Base-by-base conservation (phyloP, 2,797 vertebrate genomes). In the Micropoecilia bifurca region DNA sequence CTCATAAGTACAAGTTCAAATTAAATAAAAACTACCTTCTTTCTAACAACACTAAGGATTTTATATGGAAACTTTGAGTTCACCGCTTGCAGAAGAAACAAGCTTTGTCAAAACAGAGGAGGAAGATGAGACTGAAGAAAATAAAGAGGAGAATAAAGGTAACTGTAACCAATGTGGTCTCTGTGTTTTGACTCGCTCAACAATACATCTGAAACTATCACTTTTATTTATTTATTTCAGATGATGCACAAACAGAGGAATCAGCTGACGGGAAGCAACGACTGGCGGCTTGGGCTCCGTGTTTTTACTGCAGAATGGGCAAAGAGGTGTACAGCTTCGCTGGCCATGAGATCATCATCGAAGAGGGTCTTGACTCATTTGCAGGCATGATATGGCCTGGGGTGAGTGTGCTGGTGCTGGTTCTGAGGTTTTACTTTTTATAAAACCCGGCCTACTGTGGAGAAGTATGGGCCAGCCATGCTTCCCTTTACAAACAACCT, bases 361-460 rank as follows among this genome's bases (percentile, higher is more conserved):
- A 95, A 45, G 96, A 97, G 76, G 97, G 95, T 28, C 92, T 98
- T 25, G 97, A 99, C 82, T 95, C 95, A 33, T 96, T 87, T 0
- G 97, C 96, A 76, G 96, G 96, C 0, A 94, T 96, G 86, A 96
- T 97, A 66, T 99, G 97, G 97, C 98, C 97, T 0, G 98, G 90
- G 85, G 98, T 99, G 90, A 97, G 97, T 80, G 45, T n/a, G 22
- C 53, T 55, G 48, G 9, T 13, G 33, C 7, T 12, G 55, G 33
- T 30, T 47, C 14, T 30, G 36, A 68, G 63, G 10, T 41, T 53
- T 22, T 25, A 6, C 20, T 36, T 41, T 39, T 13, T 22, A 2
- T 4, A 69, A 69, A 69, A 43, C 9, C 33, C 36, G 4, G 39
- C 36, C 30, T 39, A 9, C 18, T 68, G 3, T 41, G 9, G 36